Evolutionary conservation across 2,888 invertebrate species (phyloP).

Genomic region (Drosophila setosimentum): DNA sequence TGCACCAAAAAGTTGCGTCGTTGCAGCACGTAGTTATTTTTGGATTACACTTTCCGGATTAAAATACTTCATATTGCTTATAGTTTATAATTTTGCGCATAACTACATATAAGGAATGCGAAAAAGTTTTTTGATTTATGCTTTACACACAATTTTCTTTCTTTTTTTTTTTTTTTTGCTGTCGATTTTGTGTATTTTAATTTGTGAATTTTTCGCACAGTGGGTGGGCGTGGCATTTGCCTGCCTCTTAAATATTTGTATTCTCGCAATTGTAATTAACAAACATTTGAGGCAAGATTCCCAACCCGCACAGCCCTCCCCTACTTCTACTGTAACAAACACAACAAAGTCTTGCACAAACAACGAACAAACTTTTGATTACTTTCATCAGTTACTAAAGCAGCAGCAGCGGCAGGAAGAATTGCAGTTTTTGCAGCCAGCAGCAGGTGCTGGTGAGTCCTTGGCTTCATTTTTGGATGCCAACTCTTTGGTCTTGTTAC

Average conservation of each 20-base stretch:
- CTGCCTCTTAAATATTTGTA: conserved; percentile 62
- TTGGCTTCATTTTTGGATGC: conserved; percentile 47
- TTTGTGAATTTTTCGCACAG: conserved; percentile 41
- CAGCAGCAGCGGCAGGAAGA: not conserved
- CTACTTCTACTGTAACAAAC: not conserved
- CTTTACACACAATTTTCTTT: conserved; percentile 24
- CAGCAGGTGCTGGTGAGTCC: conserved; percentile 26
- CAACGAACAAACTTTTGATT: conserved; percentile 72
- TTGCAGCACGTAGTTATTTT: conserved; percentile 17
- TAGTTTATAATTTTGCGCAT: conserved; percentile 53
- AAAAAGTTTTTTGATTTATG: conserved; percentile 36
- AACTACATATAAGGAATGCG: conserved; percentile 14
- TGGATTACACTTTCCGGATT: conserved; percentile 17
- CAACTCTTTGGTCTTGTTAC: conserved; percentile 15
- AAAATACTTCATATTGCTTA: conserved; percentile 28
- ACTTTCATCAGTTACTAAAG: conserved; percentile 63
- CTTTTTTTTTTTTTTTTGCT: conserved; percentile 21
- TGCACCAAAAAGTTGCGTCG: conserved; percentile 19
- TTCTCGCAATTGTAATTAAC: conserved; percentile 73
- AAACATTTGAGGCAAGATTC: conserved; percentile 49
- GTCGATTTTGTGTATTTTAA: conserved; percentile 35
- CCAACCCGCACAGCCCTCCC: not conserved
- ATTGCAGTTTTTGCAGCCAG: conserved; percentile 3
- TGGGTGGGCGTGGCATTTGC: conserved; percentile 4
- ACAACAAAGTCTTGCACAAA: conserved; percentile 59